phyloP scores from a whole-genome alignment of 2,888 invertebrate species.

The Caenorhabditis drosophilae region DNA sequence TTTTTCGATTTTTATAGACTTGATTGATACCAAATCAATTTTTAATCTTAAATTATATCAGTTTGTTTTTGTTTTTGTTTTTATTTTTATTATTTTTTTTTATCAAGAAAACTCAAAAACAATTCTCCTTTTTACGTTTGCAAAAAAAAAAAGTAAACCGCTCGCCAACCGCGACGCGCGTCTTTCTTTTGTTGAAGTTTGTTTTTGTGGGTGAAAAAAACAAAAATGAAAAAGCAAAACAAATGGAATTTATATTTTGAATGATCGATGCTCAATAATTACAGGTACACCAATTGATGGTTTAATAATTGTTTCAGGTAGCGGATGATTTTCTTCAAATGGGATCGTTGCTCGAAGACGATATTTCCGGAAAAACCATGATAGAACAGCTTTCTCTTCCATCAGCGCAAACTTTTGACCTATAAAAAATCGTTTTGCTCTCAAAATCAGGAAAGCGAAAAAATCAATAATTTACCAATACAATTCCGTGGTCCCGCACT shows the following conservation, averaged over 20 bases:
- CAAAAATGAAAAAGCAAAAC: background rate
- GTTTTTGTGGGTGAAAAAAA: no score
- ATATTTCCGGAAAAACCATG: conserved; percentile 69
- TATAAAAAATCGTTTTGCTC: background rate
- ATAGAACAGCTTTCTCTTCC: conserved; percentile 69
- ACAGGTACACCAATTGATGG: conserved; percentile 48
- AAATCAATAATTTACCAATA: conserved; percentile 43
- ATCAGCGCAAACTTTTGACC: conserved; percentile 54
- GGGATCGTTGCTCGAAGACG: conserved; percentile 38
- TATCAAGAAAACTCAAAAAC: no score
- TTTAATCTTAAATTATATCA: no score
- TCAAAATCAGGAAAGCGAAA: background rate
- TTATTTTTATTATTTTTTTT: no score
- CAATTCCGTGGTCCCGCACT: conserved; percentile 60
- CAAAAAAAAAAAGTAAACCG: no score
- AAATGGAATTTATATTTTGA: no score
- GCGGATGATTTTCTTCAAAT: conserved; percentile 36
- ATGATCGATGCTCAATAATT: conserved; percentile 17
- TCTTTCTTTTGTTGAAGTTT: no score
- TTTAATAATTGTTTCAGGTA: conserved; percentile 49
- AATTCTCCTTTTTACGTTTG: no score
- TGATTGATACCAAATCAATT: no score
- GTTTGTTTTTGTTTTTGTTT: no score
- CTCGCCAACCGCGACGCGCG: no score
- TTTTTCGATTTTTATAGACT: no score